Percentiles rank a stretch among this genome's conserved stretches.
phyloP scores from a whole-genome alignment of 2,113 vertebrate genomes.

The Hymenochirus boettgeri region DNA sequence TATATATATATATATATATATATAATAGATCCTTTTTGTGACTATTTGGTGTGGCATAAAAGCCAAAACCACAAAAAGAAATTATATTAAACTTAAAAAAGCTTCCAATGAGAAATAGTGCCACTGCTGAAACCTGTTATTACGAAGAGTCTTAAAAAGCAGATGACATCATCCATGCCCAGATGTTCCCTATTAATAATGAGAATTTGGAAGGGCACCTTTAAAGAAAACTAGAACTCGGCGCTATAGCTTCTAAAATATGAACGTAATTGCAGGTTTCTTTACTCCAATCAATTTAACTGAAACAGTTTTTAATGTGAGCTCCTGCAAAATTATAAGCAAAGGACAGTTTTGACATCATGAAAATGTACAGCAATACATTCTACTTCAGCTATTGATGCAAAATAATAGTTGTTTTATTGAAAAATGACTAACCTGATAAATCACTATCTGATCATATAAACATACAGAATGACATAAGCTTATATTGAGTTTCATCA shows the following conservation, averaged over 20 bases:
- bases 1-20: too few relatives aligned
- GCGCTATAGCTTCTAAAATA: conserved; percentile 65
- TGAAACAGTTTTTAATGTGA: conserved; percentile 51
- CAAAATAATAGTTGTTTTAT: conserved; percentile 49
- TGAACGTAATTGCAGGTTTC: conserved; percentile 48
- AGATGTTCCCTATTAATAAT: conserved; percentile 69
- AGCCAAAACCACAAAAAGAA: not conserved
- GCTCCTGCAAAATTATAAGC: conserved; percentile 44
- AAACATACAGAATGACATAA: conserved; percentile 15
- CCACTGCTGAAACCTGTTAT: conserved; percentile 22
- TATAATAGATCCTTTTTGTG: not conserved
- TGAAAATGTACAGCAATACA: conserved; percentile 53
- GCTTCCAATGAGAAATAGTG: conserved; percentile 12
- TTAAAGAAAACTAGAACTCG: conserved; percentile 55
- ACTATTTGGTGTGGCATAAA: not conserved
- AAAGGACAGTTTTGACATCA: conserved; percentile 45
- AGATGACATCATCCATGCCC: conserved; percentile 63
- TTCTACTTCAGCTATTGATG: conserved; percentile 45
- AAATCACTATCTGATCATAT: conserved; percentile 48
- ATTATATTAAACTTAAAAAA: not conserved
- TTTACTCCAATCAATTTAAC: conserved; percentile 55
- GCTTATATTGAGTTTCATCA: conserved; percentile 40
- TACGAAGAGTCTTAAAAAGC: conserved; percentile 46
- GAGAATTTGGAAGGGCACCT: conserved; percentile 58
- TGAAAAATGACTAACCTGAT: conserved; percentile 49